Percentiles rank a stretch among this genome's conserved stretches.
Conservation (phyloP, 2,888 invertebrate species). For the Drosophila nr. perissopoda region DNA sequence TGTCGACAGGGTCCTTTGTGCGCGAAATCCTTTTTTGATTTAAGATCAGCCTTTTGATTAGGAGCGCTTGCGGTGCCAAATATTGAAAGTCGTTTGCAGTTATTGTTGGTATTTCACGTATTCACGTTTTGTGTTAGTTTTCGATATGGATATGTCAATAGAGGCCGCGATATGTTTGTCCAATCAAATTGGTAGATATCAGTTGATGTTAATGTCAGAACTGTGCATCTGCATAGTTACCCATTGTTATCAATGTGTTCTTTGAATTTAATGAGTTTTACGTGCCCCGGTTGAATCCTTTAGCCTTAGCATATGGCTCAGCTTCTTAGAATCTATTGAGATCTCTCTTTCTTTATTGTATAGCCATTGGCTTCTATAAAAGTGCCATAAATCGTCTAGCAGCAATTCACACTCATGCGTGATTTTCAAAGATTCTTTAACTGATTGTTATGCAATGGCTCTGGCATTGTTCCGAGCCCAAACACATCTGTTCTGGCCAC, state of each 20-base stretch:
- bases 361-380: slow-evolving; percentile 43
- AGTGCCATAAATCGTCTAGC: slow-evolving; percentile 54
- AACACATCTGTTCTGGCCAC: slow-evolving; percentile 66
- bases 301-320: slow-evolving; percentile 33
- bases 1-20: slow-evolving; percentile 33
- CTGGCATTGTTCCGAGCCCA: slow-evolving; percentile 6
- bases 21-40: slow-evolving; percentile 36
- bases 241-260: slow-evolving; percentile 34
- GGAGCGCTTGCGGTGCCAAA: slow-evolving; percentile 33
- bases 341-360: slow-evolving; percentile 33
- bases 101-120: slow-evolving; percentile 15
- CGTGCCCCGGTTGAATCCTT: slow-evolving; percentile 55
- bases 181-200: slow-evolving; percentile 44
- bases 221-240: slow-evolving; percentile 55
- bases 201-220: slow-evolving; percentile 16
- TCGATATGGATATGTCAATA: slow-evolving; percentile 52
- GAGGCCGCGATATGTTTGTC: slow-evolving; percentile 35
- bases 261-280: slow-evolving; percentile 36
- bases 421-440: slow-evolving; percentile 50
- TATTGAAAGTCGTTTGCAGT: slow-evolving; percentile 12
- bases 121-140: slow-evolving; percentile 39
- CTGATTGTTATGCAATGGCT: slow-evolving; percentile 58
- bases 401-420: slow-evolving; percentile 66
- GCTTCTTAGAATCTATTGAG: slow-evolving; percentile 38
- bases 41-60: slow-evolving; percentile 50